phyloP scores from a whole-genome alignment of 2,888 invertebrate genomes.

The Sinotaia quadrata region DNA sequence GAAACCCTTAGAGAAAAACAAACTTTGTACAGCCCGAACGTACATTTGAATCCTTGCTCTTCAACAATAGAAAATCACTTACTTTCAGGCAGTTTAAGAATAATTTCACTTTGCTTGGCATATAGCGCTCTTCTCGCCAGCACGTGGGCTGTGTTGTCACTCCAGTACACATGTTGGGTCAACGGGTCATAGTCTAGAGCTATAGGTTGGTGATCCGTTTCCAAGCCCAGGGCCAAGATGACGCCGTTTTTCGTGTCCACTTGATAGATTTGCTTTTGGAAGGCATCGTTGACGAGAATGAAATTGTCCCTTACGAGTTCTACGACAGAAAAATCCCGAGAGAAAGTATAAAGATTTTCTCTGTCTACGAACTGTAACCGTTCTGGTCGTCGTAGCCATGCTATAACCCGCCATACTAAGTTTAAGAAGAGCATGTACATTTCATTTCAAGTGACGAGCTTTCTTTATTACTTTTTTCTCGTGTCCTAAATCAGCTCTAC shows the following conservation, averaged over 20 bases:
- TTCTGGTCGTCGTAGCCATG: background rate
- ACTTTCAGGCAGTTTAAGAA: constrained; percentile 5
- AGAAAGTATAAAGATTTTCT: too few relatives aligned
- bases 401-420: background rate
- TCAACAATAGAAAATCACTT: too few relatives aligned
- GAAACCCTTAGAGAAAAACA: too few relatives aligned
- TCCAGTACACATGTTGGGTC: constrained; percentile 82
- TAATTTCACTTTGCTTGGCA: background rate
- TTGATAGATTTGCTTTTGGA: constrained; percentile 81
- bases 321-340: too few relatives aligned
- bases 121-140: constrained; percentile 57
- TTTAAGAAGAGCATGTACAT: too few relatives aligned
- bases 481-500: too few relatives aligned
- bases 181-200: constrained; percentile 89
- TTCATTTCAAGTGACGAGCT: too few relatives aligned
- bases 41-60: too few relatives aligned
- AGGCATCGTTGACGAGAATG: constrained; percentile 65
- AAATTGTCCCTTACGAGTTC: constrained; percentile 51
- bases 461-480: too few relatives aligned
- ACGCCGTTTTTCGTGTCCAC: constrained; percentile 80
- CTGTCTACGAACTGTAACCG: background rate
- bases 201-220: constrained; percentile 79
- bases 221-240: constrained; percentile 51
- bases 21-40: too few relatives aligned
- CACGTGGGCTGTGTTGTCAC: constrained; percentile 78